Base-by-base conservation (phyloP, 2,113 vertebrate species). In the Ancistrus triradiatus region DNA sequence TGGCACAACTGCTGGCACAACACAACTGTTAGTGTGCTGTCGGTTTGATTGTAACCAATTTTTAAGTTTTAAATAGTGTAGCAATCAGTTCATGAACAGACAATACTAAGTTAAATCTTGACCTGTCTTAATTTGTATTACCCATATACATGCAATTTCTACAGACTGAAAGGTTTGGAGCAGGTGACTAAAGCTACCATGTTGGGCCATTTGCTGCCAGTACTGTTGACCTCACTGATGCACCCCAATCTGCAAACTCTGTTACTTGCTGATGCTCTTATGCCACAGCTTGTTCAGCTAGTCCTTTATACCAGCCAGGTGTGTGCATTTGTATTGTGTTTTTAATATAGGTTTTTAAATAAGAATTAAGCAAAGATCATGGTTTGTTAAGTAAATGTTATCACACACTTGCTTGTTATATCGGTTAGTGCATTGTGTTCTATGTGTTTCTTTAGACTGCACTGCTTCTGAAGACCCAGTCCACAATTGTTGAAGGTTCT, bases 271-370 rank as follows among this genome's bases (percentile, higher is more conserved):
- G 96, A 98, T 21, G 93, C 94, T 7, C 88, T 98, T 74, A 98
- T 98, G 96, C 94, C 96, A 52, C 96, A 98, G 82, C 84, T 98
- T 37, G 95, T 98, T 22, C 96, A 98, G 77, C 86, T 98, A 51
- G 96, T 97, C 2, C 92, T 98, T 42, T 98, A 98, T 57, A 98
- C 96, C 22, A 98, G 96, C 74, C 95, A 98, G 94, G 96, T 97
- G 63, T 48, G 17, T 65, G 27, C 22, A 37, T 49, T n/a, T 33
- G 38, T 25, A 28, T 25, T 15, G n/a, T 17, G 17, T 42, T 38
- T 28, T 42, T n/a, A n/a, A n/a, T n/a, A n/a, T n/a, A n/a, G n/a
- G n/a, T n/a, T n/a, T n/a, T n/a, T n/a, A n/a, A n/a, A 70, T 53
- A 37, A 7, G 7, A 7, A 13, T 63, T n/a, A n/a, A n/a, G 18